Evolutionary conservation across 2,797 vertebrate species (phyloP).

Genomic region (Poeciliopsis turneri): DNA sequence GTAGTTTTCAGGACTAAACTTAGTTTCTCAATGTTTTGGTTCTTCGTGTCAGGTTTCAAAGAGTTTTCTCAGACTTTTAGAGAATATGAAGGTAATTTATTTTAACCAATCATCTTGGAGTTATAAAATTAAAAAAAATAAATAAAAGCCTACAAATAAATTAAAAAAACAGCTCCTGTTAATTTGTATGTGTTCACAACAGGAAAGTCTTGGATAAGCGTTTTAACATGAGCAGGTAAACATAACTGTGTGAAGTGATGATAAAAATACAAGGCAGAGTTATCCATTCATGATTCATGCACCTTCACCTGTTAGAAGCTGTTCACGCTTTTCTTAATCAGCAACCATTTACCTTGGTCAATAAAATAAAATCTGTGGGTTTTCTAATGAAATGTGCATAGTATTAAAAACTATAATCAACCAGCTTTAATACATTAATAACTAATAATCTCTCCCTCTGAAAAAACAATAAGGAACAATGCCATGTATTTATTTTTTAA

Average conservation of each 20-base stretch:
- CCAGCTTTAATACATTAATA: background rate
- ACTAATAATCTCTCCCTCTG: background rate
- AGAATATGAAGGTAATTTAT: background rate
- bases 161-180: too few species aligned
- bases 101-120: background rate
- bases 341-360: background rate
- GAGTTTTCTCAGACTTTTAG: background rate
- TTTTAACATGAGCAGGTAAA: background rate
- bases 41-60: background rate
- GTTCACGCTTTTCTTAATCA: background rate
- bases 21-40: background rate
- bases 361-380: background rate
- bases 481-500: conserved; percentile 1
- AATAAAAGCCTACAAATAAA: background rate
- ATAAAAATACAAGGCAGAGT: background rate
- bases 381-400: background rate
- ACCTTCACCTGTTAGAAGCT: background rate
- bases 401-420: background rate
- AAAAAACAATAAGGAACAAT: background rate
- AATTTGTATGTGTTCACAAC: too few species aligned
- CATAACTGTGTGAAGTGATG: background rate
- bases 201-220: background rate
- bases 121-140: background rate
- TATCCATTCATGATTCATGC: background rate
- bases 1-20: background rate